A percentile compares a stretch with the other conserved stretches of the same genome.
Evolutionary conservation across 2,113 vertebrate genomes (phyloP).

Genomic region (Hippocampus guttulatus): DNA sequence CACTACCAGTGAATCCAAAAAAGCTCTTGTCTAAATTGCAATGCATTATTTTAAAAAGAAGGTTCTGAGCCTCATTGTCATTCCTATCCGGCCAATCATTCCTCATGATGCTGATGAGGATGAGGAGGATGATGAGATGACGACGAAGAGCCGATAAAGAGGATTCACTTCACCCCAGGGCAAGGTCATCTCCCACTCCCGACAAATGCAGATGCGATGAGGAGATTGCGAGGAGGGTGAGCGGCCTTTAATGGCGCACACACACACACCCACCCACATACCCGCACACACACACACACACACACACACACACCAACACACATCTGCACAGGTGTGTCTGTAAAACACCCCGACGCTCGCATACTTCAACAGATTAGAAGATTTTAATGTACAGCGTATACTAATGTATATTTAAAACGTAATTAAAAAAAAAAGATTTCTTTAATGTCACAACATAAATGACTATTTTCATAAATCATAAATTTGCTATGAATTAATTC

Average conservation of each 20-base stretch:
- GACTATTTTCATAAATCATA: too few species aligned
- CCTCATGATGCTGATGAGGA: constrained; percentile 17
- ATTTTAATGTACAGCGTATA: too few species aligned
- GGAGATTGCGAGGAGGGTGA: constrained; percentile 10
- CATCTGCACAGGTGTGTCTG: too few species aligned
- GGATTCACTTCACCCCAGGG: constrained; percentile 52
- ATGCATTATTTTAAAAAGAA: neutral
- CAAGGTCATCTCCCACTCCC: constrained; percentile 61
- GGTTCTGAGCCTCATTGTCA: constrained; percentile 52
- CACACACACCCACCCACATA: neutral
- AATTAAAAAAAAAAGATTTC: too few species aligned
- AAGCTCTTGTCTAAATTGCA: too few species aligned
- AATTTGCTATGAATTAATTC: too few species aligned
- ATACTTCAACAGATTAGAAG: too few species aligned
- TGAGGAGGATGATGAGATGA: constrained; percentile 19
- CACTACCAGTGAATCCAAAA: too few species aligned
- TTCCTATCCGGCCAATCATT: constrained; percentile 57
- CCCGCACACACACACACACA: neutral
- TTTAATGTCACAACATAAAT: too few species aligned
- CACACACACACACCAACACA: neutral
- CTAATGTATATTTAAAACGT: too few species aligned
- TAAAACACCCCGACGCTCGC: neutral
- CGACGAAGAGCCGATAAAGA: constrained; percentile 58
- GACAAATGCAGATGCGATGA: constrained; percentile 61
- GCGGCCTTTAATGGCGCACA: constrained; percentile 11